A percentile compares a stretch with the other conserved stretches of the same genome.
These are phyloP conservation scores for Hestina assimilis DNA, from an alignment of 1,140 invertebrate species.

Conservation along the genomic window DNA sequence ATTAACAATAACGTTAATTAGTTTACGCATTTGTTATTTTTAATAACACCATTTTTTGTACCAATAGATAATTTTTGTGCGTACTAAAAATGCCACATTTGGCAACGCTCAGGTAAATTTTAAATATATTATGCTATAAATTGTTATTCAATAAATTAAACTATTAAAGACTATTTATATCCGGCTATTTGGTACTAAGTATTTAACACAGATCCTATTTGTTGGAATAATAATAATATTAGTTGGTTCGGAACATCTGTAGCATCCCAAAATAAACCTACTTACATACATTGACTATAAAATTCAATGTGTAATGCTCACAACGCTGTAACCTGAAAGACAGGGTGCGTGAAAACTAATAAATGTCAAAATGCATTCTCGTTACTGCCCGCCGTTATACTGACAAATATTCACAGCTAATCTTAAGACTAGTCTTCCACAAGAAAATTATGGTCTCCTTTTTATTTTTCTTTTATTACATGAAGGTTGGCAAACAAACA, in stretches of 20 bases:
- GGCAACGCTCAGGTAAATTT: no score
- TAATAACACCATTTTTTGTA: neutral
- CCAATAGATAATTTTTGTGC: no score
- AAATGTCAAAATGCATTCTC: constrained; percentile 54
- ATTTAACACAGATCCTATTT: constrained; percentile 33
- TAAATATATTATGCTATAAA: no score
- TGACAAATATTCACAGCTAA: constrained; percentile 23
- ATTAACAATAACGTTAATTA: constrained; percentile 20
- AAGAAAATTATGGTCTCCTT: no score
- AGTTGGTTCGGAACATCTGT: constrained; percentile 48
- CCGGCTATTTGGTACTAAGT: neutral
- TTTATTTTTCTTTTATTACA: no score
- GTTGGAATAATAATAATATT: constrained; percentile 28
- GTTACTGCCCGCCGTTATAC: constrained; percentile 43
- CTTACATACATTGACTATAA: constrained; percentile 49
- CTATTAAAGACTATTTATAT: neutral
- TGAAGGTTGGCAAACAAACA: no score
- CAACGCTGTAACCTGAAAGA: constrained; percentile 50
- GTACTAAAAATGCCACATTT: no score
- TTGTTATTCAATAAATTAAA: no score
- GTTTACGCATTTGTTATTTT: constrained; percentile 5
- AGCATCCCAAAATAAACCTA: constrained; percentile 50
- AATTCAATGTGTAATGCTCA: constrained; percentile 45
- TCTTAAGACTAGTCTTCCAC: constrained; percentile 13
- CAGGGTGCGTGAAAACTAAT: constrained; percentile 59